Base-by-base conservation (phyloP, 53 echinoderm and acorn worm species). In the Mesocentrotus franciscanus region DNA sequence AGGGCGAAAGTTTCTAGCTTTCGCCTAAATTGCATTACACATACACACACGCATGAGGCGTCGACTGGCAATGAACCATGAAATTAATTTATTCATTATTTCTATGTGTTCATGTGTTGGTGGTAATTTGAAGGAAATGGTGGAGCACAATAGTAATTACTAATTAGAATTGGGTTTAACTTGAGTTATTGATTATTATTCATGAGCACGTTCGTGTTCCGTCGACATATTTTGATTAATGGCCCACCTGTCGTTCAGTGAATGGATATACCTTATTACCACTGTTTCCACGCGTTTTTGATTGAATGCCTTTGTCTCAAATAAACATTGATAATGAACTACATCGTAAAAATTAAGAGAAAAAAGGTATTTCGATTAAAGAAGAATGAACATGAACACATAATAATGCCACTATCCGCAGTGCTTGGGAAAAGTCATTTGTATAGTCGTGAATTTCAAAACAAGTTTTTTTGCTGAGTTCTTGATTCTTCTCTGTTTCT, bases 71-170 rank as follows among this genome's bases (percentile, higher is more conserved):
- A 66, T 66, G 27, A 26, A 64, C 92, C 92, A 56, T 92, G 92
- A 92, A 92, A 92, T 92, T 92, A 92, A 75, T 92, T 92, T 74
- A 92, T 92, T 92, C 92, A 92, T 92, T 18, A 92, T 72, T 92
- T 92, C 55, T n/a, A 70, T 56, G 57, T 66, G 55, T 92, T 71
- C 55, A 24, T 92, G 92, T 72, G 91, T 62, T 33, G 35, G 91
- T 22, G 91, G 91, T 22, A 35, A 91, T 35, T 91, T 36, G 91
- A 30, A 27, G 92, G 92, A 92, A 56, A 75, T 56, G 71, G 91
- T 35, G 87, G 58, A 56, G 58, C 87, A 87, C 87, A 58, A 87
- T 87, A 18, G 22, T 84, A 84, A 84, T 84, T 84, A 87, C 87
- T 87, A 87, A 57, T 87, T 87, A 87, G 18, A 87, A 58, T 87